Base-by-base conservation (phyloP, 2,113 vertebrate species). In the Plecotus auritus region DNA sequence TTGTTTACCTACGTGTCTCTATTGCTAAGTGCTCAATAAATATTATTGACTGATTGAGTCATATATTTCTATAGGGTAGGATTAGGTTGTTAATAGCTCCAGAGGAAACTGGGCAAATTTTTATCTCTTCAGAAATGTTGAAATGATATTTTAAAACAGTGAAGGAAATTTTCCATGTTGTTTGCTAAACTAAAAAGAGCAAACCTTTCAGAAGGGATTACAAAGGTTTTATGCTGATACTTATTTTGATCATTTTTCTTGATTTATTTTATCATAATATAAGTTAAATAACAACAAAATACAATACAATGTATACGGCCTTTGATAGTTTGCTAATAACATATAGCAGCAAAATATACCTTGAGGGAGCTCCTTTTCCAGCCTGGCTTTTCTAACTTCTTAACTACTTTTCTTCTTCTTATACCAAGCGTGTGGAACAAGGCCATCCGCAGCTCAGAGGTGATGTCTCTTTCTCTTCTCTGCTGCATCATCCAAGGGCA, bases 261-360 rank as follows among this genome's bases (percentile, higher is more conserved):
- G 28, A 84, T 93, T 92, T 73, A 93, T 89, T 93, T 89, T 81
- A 85, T 81, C 72, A 83, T 14, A 51, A 73, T 84, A 35, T 93
- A 89, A 84, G 28, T 93, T 80, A 56, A 93, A 74, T 16, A 78
- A 61, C n/a, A 84, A 72, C 45, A 80, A 66, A 93, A 90, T 87
- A 56, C 49, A 93, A 90, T 87, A 64, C 56, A 89, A 45, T 32
- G 9, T 6, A 23, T 87, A n/a, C 59, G 23, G 18, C 51, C 54
- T 84, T 95, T 96, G 26, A 28, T 81, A 88, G 17, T 66, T 90
- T n/a, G 67, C 11, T 66, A 80, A 81, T 49, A 77, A 84, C n/a
- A 64, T 37, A 10, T 18, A 81, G 28, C 49, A 81, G n/a, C 61
- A 94, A 87, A 49, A 92, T 61, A 22, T 35, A 40, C 6, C 17